These are phyloP conservation scores for Chaetodon trifascialis DNA, from an alignment of 2,113 vertebrate species.

Conservation along the genomic window DNA sequence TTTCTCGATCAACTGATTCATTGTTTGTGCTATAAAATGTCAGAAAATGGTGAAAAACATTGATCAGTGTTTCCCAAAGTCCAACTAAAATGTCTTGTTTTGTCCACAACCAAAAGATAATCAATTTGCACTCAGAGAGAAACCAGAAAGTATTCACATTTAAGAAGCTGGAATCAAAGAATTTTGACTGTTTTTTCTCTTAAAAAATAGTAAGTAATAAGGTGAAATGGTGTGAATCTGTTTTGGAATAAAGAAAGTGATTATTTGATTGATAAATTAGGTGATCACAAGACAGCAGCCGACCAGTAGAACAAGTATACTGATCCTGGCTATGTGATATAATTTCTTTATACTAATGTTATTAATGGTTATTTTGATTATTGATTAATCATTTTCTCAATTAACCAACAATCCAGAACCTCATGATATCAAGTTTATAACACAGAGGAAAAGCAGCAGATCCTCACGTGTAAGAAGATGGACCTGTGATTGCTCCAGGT, in stretches of 20 bases:
- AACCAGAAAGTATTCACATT: too few species aligned
- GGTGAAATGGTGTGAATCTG: not conserved
- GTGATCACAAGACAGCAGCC: not conserved
- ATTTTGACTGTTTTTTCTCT: not conserved
- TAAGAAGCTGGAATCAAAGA: too few species aligned
- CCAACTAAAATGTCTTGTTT: too few species aligned
- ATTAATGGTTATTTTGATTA: not conserved
- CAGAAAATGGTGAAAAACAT: too few species aligned
- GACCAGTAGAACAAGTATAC: not conserved
- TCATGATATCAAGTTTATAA: not conserved
- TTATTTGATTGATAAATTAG: not conserved
- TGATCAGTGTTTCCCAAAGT: too few species aligned
- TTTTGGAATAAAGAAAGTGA: constrained; percentile 13
- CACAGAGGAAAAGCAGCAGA: not conserved
- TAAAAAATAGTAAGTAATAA: fast-evolving
- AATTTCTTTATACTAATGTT: not conserved
- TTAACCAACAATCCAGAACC: not conserved
- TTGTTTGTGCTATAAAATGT: too few species aligned
- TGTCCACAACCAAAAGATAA: too few species aligned
- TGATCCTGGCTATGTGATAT: not conserved
- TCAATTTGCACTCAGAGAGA: too few species aligned
- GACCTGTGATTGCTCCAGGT: not conserved
- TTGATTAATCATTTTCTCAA: not conserved
- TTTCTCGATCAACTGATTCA: too few species aligned
- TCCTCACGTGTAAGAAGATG: not conserved